Evolutionary conservation across 2,888 invertebrate species (phyloP), one percentile per base, ranked within the genome.

Genomic region (Drosophila paramelanica): DNA sequence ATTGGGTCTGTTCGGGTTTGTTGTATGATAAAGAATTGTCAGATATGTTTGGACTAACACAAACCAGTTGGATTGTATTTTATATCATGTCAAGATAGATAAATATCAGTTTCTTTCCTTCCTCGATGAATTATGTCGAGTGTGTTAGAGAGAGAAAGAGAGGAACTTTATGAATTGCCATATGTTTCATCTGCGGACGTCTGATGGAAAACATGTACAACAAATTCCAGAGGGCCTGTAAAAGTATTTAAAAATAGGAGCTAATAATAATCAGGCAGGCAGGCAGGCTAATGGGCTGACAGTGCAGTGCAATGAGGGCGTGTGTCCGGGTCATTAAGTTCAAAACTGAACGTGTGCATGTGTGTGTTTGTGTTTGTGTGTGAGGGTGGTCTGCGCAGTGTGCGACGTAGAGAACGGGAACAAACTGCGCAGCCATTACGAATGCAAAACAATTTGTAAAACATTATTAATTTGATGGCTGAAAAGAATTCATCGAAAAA

Each of bases 391-490:
- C 51, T 69, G 64, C 59, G 62, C 67, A 65, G 47, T 52, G 27
- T 17, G 20, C 20, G 27, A 49, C 36, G 45, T 52, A 17, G 33
- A 49, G 67, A 76, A 76, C 70, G 76, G 73, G 58, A 76, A 76
- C 82, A 67, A 79, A 76, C 68, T 67, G 79, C 79, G 76, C 79
- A 68, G 76, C 61, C 79, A 81, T 79, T 82, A 82, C 82, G 76
- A 79, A 82, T 82, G 69, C 73, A 76, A 82, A 82, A 82, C 77
- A 79, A 82, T 79, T 79, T 76, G 70, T 82, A 62, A 58, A 67
- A 79, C 79, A 79, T 79, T 79, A 76, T 73, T 70, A 82, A 79
- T 79, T 79, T 79, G 79, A 79, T 79, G 79, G 76, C 77, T 79
- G 69, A 67, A 61, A 66, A 72, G 60, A 61, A 67, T 41, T 49